Base-by-base conservation (phyloP, 2,797 vertebrate genomes). In the Phalloptychus januarius region DNA sequence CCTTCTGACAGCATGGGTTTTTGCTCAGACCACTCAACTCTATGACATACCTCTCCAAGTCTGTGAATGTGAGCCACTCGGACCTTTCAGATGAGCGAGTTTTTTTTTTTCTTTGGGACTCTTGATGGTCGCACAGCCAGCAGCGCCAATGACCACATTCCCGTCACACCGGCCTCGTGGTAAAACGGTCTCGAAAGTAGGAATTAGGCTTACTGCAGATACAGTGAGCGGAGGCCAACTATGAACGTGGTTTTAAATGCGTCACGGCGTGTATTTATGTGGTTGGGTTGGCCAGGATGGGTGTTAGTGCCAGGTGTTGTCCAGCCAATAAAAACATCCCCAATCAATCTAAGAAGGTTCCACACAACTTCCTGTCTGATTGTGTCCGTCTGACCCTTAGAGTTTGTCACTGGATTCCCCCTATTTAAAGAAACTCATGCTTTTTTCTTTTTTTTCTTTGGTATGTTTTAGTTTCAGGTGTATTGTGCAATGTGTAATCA, bases 401-500 rank as follows among this genome's bases (percentile, higher is more conserved):
- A 33, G 70, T 63, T 58, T 69, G 72, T 42, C 58, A 33, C 54
- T 44, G 13, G 33, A 48, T 40, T 73, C 23, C 50, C 65, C 28
- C 23, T 73, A 5, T 61, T 78, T 76, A 77, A 71, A 72, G 78
- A 79, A 76, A 65, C 58, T 88, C 23, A 25, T 36, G 42, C 1
- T 61, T 63, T 72, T 38, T 40, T 48, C 25, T 48, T 20, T 4
- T 48, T 20, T 48, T 48, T 48, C 20, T 6, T 18, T 48, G 48
- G 7, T 50, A 13, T 72, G 67, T 73, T 75, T 75, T 72, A 72
- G 81, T 72, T 77, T 85, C 79, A 77, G 58, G 85, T 67, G 79
- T 80, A 78, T 85, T 84, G 75, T 88, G 79, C 83, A 81, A 84
- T 85, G 71, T 74, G 82, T 79, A 85, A 85, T 84, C 79, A 79